Base-by-base conservation (phyloP, 2,797 vertebrate species). In the Melanotaenia maccullochi region DNA sequence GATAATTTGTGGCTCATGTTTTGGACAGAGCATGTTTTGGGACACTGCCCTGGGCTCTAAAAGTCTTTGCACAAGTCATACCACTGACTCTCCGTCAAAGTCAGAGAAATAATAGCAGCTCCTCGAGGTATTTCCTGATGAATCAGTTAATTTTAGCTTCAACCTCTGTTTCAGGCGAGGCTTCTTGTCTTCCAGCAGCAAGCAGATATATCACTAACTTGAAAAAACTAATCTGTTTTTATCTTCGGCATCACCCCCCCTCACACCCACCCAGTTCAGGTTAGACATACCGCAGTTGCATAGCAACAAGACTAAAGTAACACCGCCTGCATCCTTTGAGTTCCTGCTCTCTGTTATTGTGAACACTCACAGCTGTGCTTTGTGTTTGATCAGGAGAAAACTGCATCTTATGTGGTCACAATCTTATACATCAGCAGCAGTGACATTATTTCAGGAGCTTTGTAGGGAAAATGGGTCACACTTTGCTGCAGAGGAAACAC, bases 241-340 rank as follows among this genome's bases (percentile, higher is more conserved):
- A 78, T 84, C 79, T 65, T 79, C 52, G 30, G 14, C 65, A 61
- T 65, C 69, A 68, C 71, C 66, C 57, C 65, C 73, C 44, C 9
- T 0, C 35, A 1, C 35, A 36, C 70, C 47, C 65, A 66, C 47
- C 2, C 28, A n/a, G 63, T 84, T 76, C 71, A 86, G 78, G 75
- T 89, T 81, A 83, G 78, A 81, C 51, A 25, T 83, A 47, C 66
- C 30, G 72, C 65, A 66, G 91, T 92, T 89, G 90, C 91, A 78
- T 91, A 90, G 91, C 89, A 91, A 92, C 91, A 87, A 82, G 83
- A 72, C 71, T 65, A 58, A 86, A 78, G 78, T 78, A 82, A 76
- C 42, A 32, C 81, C 83, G 44, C 72, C 67, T n/a, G 76, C 63
- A 61, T 68, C 75, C 71, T 83, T 84, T 79, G 64, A 81, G 66